Evolutionary conservation across 2,797 vertebrate genomes (phyloP), one percentile per base, ranked within the genome.

Genomic region (Amniataba percoides): DNA sequence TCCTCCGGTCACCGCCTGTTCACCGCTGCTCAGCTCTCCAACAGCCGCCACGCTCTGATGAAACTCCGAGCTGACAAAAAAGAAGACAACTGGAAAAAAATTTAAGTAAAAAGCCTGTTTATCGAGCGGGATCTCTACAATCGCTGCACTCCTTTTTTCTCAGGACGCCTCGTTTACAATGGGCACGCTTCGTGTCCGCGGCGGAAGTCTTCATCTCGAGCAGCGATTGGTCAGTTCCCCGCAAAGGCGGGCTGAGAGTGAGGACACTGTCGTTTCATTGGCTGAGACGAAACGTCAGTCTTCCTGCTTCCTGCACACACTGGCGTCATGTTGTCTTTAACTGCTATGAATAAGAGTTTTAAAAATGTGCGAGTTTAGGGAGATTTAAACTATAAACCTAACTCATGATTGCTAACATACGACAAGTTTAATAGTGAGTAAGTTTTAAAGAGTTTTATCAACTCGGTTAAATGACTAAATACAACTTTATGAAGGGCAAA

Each of bases 121-220:
- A 55, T 43, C 77, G 52, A 60, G 25, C 59, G 2, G 36, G 72
- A 40, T 9, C 57, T 61, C 61, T 59, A 88, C 77, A 71, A 87
- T 42, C 87, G 89, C 88, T 77, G 83, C 14, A 84, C 78, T 89
- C 79, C n/a, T n/a, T 84, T 74, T 31, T 31, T 31, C 27, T 83
- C 80, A 64, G 82, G 78, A 89, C 78, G 84, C 77, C 79, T 79
- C 77, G 82, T 93, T 31, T 31, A 91, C 93, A 93, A 94, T 92
- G 84, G 91, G 94, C 93, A 91, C 89, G 92, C 89, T 91, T 87
- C 5, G 82, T 85, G 83, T 75, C 65, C 74, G 89, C 87, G 90
- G 92, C 96, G 97, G 97, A 98, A 98, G 94, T 95, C 80, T 80
- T 67, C 34, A 62, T 90, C 51, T 14, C 19, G 21, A 0, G 0